Base-by-base conservation (phyloP, 2,797 vertebrate species). In the Phoebastria nigripes region DNA sequence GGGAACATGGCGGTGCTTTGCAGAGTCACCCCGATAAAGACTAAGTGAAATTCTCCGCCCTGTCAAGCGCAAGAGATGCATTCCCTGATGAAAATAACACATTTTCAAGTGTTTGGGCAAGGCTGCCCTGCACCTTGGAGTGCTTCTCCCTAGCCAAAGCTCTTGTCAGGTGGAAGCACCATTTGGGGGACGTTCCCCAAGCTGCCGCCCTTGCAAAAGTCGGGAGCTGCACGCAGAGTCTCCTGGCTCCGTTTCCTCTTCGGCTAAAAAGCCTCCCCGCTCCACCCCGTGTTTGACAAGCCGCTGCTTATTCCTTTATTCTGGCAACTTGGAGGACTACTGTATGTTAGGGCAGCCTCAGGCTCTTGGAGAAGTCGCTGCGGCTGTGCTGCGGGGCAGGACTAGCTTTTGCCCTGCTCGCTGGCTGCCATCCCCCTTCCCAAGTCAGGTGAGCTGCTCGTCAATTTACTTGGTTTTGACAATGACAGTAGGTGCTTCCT, bases 341-440 rank as follows among this genome's bases (percentile, higher is more conserved):
- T 8, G 18, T 22, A 12, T 1, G 7, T 6, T 4, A 4, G 33
- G 17, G 22, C 2, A 5, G 24, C 42, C 12, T 15, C 47, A 1
- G 33, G 35, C 72, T 17, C n/a, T 8, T 11, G 2, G 17, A 8
- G 25, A 25, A 9, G 31, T 3, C 1, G 0, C 25, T 7, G n/a
- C 37, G 22, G n/a, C 58, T 0, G 2, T 0, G 3, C 15, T 28
- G n/a, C 0, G 5, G 47, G 26, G 4, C 37, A 9, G 44, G 31
- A 9, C 25, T 6, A 8, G 72, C 28, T 37, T 37, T n/a, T 20
- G 16, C 18, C 20, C 7, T 31, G n/a, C 46, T 26, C 0, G 1
- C 41, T 65, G 46, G 3, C 31, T 55, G 41, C 41, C 3, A 26
- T 22, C 5, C 17, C 46, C 11, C 6, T 15, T 73, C 8, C 31